Evolutionary conservation across 2,888 invertebrate species (phyloP).

Genomic region (Microplitis deprimator): DNA sequence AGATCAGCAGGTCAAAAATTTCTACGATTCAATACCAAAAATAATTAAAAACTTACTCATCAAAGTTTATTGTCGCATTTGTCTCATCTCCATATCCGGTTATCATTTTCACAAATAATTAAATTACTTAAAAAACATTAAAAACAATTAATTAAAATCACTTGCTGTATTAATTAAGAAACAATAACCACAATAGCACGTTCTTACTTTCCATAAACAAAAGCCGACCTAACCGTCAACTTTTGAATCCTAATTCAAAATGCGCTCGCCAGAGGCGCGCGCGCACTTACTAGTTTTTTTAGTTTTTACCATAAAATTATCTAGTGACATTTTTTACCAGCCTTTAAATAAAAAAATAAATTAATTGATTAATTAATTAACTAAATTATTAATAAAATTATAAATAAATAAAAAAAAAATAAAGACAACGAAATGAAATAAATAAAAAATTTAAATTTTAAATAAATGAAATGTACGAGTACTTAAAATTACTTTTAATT

Average conservation of each 20-base stretch:
- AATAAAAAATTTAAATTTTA: not conserved
- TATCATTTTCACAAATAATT: slow-evolving; percentile 49
- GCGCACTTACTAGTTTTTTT: not conserved
- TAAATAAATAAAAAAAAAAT: not conserved
- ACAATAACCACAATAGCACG: slow-evolving; percentile 21
- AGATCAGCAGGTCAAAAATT: not conserved
- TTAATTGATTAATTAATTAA: not conserved
- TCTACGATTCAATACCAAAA: not conserved
- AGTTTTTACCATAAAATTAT: not conserved
- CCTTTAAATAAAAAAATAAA: not conserved
- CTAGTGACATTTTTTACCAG: not conserved
- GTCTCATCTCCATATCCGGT: slow-evolving; percentile 60
- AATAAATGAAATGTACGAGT: not conserved
- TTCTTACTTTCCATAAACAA: slow-evolving; percentile 11
- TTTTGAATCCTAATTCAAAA: slow-evolving; percentile 54
- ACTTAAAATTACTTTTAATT: slow-evolving; percentile 47
- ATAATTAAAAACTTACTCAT: slow-evolving; percentile 57
- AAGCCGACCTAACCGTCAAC: slow-evolving; percentile 52
- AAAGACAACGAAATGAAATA: not conserved
- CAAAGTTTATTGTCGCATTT: slow-evolving; percentile 56
- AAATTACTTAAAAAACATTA: slow-evolving; percentile 33
- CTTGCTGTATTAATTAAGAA: not conserved
- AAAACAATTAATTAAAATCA: slow-evolving; percentile 19
- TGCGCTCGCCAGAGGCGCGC: slow-evolving; percentile 47
- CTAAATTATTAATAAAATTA: too few species aligned